Base-by-base conservation (phyloP, 2,797 vertebrate genomes). In the Oceanodroma leucorhoa region DNA sequence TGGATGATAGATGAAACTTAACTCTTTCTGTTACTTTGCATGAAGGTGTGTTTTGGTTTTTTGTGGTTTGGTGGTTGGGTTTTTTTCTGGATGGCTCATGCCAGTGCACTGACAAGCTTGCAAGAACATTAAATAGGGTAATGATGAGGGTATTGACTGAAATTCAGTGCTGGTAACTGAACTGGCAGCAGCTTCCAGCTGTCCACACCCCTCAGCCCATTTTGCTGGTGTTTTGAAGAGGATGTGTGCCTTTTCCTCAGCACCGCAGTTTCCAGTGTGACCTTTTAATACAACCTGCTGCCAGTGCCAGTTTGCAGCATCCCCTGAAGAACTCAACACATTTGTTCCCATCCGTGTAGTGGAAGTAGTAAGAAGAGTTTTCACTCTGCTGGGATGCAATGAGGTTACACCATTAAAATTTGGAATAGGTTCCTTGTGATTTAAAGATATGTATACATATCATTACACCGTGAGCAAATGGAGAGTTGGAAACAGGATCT, bases 311-410 rank as follows among this genome's bases (percentile, higher is more conserved):
- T 94, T 86, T 91, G 34, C 70, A 79, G 50, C 50, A 79, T 90
- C 79, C 54, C 43, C 55, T 66, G 51, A 91, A 84, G 62, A 90
- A 38, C 48, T 89, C 51, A 17, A 32, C 5, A 1, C 7, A 2
- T 93, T 95, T 88, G 40, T 76, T 89, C 54, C 80, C 53, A n/a
- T 77, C 55, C 90, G 66, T 86, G 71, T 87, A 89, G 27, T 70
- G 41, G 38, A 73, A 86, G 43, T 70, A 65, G 45, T 45, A 73
- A 66, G 72, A 75, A 80, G 60, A 82, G 30, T 65, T 87, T 34
- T 80, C 54, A n/a, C 66, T 94, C 83, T 22, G 3, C 48, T 75
- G 61, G 48, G 45, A 40, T 26, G 24, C 26, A 22, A 3, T 64
- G 48, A 88, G 46, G 29, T 83, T 90, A 60, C 5, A 2, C 67